phyloP scores from a whole-genome alignment of 1,140 invertebrate genomes.

The Hycleus cichorii region DNA sequence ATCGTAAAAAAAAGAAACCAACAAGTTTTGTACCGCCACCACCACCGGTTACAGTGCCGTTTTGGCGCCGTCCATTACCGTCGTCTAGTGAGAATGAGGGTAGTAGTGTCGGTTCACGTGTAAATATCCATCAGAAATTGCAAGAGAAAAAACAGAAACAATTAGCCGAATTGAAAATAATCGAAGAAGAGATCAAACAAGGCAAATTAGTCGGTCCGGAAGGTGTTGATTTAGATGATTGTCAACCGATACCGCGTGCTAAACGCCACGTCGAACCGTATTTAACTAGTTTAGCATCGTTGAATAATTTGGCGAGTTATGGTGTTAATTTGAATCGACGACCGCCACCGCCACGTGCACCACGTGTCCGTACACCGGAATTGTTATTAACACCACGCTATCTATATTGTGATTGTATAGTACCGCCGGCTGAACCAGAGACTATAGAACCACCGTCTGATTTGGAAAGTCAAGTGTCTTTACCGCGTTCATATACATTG shows the following conservation, averaged over 20 bases:
- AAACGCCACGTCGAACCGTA: conserved; percentile 50
- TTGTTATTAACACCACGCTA: conserved; percentile 70
- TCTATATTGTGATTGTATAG: conserved; percentile 40
- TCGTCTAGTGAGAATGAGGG: conserved; percentile 62
- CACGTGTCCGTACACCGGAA: conserved; percentile 62
- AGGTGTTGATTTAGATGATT: conserved; percentile 42
- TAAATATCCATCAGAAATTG: conserved; percentile 80
- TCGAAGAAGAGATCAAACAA: conserved; percentile 81
- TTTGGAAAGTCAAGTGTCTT: conserved; percentile 68
- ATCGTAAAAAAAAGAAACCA: conserved; percentile 84
- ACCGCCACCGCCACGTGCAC: conserved; percentile 34
- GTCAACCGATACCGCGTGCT: conserved; percentile 50
- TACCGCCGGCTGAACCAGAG: conserved; percentile 27
- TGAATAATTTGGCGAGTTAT: conserved; percentile 39
- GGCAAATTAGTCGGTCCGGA: conserved; percentile 43
- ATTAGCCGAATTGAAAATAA: conserved; percentile 67
- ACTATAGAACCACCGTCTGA: conserved; percentile 49
- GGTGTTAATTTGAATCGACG: conserved; percentile 38
- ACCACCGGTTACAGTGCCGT: conserved; percentile 53
- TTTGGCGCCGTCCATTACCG: conserved; percentile 71
- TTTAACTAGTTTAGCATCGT: conserved; percentile 36
- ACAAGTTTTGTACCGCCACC: conserved; percentile 79
- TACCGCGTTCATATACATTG: conserved; percentile 75
- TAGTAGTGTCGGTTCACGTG: conserved; percentile 60
- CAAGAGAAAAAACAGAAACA: conserved; percentile 86